Evolutionary conservation across 2,797 vertebrate species (phyloP).

Genomic region (Pseudomugil gertrudae): DNA sequence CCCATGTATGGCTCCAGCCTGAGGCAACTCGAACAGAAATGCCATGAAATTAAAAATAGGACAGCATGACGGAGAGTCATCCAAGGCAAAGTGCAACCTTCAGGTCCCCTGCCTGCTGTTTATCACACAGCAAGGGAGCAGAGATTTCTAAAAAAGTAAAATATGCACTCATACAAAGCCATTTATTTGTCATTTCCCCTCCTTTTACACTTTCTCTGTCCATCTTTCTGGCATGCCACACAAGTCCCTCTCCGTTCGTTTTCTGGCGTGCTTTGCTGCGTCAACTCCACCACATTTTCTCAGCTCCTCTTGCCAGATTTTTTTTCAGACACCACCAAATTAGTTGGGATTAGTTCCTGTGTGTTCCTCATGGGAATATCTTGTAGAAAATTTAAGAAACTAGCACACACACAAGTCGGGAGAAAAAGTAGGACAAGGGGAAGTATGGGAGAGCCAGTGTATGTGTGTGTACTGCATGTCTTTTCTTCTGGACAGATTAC

Average conservation of each 20-base stretch:
- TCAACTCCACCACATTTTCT: constrained; percentile 64
- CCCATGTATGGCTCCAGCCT: constrained; percentile 74
- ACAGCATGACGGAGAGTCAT: constrained; percentile 82
- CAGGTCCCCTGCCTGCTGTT: constrained; percentile 71
- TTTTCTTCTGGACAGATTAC: constrained; percentile 63
- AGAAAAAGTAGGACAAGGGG: constrained; percentile 64
- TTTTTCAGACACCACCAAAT: constrained; percentile 62
- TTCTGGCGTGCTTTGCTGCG: constrained; percentile 53
- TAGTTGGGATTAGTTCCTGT: constrained; percentile 66
- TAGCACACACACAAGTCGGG: constrained; percentile 53
- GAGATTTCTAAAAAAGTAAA: constrained; percentile 57
- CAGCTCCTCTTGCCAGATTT: constrained; percentile 62
- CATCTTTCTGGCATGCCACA: constrained; percentile 61
- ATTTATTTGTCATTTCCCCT: constrained; percentile 72
- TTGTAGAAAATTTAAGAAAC: constrained; percentile 67
- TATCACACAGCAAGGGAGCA: constrained; percentile 65
- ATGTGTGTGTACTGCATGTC: constrained; percentile 10
- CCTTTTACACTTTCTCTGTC: constrained; percentile 54
- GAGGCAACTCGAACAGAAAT: constrained; percentile 79
- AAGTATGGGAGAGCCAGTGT: constrained; percentile 34
- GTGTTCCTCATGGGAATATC: constrained; percentile 71
- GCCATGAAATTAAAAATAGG: constrained; percentile 86
- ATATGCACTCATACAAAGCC: constrained; percentile 58
- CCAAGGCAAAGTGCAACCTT: constrained; percentile 78
- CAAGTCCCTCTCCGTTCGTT: constrained; percentile 50